Percentiles rank a stretch among this genome's conserved stretches.
phyloP scores from a whole-genome alignment of 2,797 vertebrate genomes.

The Enteromius unitaeniatus region DNA sequence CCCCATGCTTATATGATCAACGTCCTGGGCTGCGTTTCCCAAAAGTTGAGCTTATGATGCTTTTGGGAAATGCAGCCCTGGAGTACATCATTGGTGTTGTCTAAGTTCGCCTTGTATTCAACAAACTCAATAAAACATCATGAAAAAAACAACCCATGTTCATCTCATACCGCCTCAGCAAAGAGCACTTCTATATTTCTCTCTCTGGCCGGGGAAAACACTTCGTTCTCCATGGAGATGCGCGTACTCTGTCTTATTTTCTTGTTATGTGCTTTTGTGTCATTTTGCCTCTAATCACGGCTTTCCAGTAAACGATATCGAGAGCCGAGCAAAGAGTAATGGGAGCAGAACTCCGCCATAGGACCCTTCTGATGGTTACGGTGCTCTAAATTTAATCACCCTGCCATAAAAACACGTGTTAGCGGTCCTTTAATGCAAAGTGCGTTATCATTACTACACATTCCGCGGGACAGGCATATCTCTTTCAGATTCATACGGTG shows the following conservation, averaged over 20 bases:
- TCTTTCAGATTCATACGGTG: conserved; percentile 57
- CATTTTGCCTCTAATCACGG: conserved; percentile 1
- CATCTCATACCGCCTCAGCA: conserved; percentile 10
- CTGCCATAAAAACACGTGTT: conserved; percentile 55
- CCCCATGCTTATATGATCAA: not conserved
- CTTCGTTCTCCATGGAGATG: not conserved
- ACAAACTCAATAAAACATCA: conserved; percentile 21
- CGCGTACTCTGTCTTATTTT: conserved; percentile 11
- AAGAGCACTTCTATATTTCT: conserved; percentile 12
- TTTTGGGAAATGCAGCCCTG: not conserved
- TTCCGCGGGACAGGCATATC: conserved; percentile 41
- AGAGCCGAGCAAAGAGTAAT: conserved; percentile 35
- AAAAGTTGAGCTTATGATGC: not conserved
- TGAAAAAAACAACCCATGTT: not conserved
- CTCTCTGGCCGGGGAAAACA: not conserved
- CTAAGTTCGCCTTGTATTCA: not conserved
- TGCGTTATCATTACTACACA: conserved; percentile 51
- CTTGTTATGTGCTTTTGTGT: conserved; percentile 29
- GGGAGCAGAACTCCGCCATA: conserved; percentile 1
- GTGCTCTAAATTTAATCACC: conserved; percentile 51
- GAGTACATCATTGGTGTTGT: conserved; percentile 24
- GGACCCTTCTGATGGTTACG: conserved; percentile 43
- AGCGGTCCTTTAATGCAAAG: conserved; percentile 51
- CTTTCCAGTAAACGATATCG: conserved; percentile 19
- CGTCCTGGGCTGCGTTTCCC: not conserved